Evolutionary conservation across 2,888 invertebrate species (phyloP), one percentile per base, ranked within the genome.

Genomic region (Thera obeliscata): DNA sequence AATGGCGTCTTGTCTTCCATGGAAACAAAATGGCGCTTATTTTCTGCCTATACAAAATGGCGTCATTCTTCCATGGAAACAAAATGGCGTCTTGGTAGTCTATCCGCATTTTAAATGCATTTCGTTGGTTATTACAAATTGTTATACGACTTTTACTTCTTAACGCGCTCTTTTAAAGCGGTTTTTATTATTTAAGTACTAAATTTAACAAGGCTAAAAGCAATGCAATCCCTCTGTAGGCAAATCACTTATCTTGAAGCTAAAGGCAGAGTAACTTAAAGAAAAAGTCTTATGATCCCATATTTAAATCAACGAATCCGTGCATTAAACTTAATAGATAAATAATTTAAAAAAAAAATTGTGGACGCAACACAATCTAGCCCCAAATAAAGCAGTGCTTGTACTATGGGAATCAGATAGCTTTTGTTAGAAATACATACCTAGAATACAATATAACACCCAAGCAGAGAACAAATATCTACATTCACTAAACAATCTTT

Each of bases 101-200:
- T n/a, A 22, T 52, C 38, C 61, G 7, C n/a, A 55, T 65, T 64
- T 48, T 12, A 48, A 49, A 54, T 59, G 54, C 46, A 46, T 43
- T 61, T 61, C 41, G 50, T 33, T 64, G 41, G 33, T 36, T 36
- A 49, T 48, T 11, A 41, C 55, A 59, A 55, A 64, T 36, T 50
- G 43, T 46, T 52, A 61, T 66, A 66, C 50, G 66, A 56, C 55
- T 56, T 60, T 56, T 35, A 65, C 50, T 65, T 56, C 36, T 38
- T 46, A 46, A 57, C 12, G 9, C 58, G 58, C 63, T 57, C 9
- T 55, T 55, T 41, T 48, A 36, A 35, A n/a, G 22, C 43, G 43
- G 1, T 57, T 33, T 46, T 56, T 56, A 41, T 33, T 57, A 46
- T 33, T 33, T 46, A 38, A 35, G 43, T 46, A 22, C n/a, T 61